Conservation (phyloP, 2,113 vertebrate genomes). For the Myotis yumanensis region DNA sequence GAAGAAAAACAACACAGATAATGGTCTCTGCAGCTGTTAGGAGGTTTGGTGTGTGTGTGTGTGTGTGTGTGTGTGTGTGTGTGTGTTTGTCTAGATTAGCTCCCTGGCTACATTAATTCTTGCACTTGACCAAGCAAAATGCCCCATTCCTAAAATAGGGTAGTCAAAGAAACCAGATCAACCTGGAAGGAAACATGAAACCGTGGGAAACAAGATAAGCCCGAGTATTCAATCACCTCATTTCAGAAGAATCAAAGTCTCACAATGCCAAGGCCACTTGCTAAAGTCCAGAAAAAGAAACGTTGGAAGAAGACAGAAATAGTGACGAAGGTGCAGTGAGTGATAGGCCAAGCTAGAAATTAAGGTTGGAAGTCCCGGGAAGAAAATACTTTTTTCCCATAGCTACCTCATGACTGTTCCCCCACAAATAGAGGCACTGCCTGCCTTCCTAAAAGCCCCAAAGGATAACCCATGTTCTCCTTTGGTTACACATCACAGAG, state of each 20-base stretch:
- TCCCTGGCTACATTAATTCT: conserved; percentile 10
- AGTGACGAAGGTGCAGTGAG: background rate
- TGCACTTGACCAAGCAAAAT: conserved; percentile 63
- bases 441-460: conserved; percentile 19
- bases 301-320: conserved; percentile 19
- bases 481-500: conserved; percentile 6
- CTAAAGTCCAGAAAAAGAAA: conserved; percentile 57
- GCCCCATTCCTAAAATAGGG: conserved; percentile 49
- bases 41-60: background rate
- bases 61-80: background rate
- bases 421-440: background rate
- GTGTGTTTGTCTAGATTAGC: background rate
- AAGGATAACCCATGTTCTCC: background rate
- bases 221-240: background rate
- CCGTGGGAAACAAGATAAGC: conserved; percentile 57
- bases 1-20: conserved; percentile 64
- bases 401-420: background rate
- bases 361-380: background rate
- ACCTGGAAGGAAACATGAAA: conserved; percentile 54
- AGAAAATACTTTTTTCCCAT: background rate
- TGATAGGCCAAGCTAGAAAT: background rate
- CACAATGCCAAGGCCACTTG: conserved; percentile 27
- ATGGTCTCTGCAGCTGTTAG: conserved; percentile 50
- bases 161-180: conserved; percentile 54
- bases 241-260: conserved; percentile 52